These are phyloP conservation scores for Podarcis muralis DNA, from an alignment of 2,113 vertebrate species.

Conservation along the genomic window DNA sequence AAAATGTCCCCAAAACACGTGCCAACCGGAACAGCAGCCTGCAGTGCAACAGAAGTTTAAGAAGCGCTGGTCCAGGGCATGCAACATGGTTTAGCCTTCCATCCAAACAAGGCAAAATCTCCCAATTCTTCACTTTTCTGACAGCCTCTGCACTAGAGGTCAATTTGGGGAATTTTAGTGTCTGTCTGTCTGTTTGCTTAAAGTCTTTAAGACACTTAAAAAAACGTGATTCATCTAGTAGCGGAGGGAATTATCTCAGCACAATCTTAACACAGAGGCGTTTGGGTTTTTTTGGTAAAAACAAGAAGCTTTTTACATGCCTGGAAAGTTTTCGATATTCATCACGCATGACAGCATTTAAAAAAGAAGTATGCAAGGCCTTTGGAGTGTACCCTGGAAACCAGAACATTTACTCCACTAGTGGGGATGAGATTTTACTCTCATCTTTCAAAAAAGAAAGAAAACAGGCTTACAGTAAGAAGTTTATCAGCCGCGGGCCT, in stretches of 20 bases:
- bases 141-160: neutral
- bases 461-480: constrained; percentile 83
- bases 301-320: neutral
- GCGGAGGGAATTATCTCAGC: neutral
- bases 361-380: neutral
- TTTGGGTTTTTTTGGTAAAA: neutral
- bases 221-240: neutral
- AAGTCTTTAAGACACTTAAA: neutral
- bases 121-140: neutral
- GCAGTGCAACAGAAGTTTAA: no score
- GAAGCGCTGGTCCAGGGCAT: neutral
- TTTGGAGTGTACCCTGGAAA: neutral
- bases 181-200: neutral
- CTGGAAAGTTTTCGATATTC: constrained; percentile 1
- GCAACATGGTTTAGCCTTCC: neutral
- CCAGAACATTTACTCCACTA: neutral
- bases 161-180: neutral
- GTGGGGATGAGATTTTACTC: neutral
- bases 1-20: no score
- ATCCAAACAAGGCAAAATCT: neutral
- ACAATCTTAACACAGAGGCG: neutral
- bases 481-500: constrained; percentile 97
- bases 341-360: fast-evolving
- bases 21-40: no score
- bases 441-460: neutral